A percentile compares a stretch with the other conserved stretches of the same genome.
These are phyloP conservation scores for Trachelus troglodyta DNA, from an alignment of 2,888 invertebrate genomes.

Conservation along the genomic window DNA sequence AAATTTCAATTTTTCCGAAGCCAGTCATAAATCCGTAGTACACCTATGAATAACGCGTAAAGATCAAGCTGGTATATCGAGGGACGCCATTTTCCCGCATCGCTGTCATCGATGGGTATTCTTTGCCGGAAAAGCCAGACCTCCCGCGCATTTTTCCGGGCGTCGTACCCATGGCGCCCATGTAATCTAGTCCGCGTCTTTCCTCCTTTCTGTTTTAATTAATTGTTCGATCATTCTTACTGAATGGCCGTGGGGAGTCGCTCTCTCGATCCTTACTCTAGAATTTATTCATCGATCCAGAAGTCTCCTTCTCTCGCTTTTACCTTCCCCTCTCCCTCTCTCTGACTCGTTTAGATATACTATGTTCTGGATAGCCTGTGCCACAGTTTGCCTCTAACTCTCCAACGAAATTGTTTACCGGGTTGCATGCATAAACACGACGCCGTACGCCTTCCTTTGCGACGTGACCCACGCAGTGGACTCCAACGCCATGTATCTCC, in stretches of 20 bases:
- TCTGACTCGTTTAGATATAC: background rate
- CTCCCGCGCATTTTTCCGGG: slow-evolving; percentile 61
- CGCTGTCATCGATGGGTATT: slow-evolving; percentile 29
- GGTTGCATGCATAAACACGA: slow-evolving; percentile 46
- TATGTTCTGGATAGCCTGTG: background rate
- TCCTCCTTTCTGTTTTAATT: background rate
- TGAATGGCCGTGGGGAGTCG: background rate
- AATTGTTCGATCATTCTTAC: slow-evolving; percentile 3
- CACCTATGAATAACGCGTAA: background rate
- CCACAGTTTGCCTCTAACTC: background rate
- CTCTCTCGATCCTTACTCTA: background rate
- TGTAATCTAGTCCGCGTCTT: slow-evolving; percentile 48
- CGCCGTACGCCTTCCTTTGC: slow-evolving; percentile 30
- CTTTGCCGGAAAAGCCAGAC: slow-evolving; percentile 38
- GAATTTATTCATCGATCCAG: background rate
- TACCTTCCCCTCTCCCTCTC: slow-evolving; percentile 1
- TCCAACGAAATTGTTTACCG: slow-evolving; percentile 49
- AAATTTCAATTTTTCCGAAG: background rate
- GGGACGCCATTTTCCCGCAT: slow-evolving; percentile 46
- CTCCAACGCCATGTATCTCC: slow-evolving; percentile 6
- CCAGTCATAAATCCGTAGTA: background rate
- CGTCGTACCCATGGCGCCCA: slow-evolving; percentile 26
- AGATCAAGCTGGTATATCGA: slow-evolving; percentile 6
- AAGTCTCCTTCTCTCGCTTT: too few relatives aligned
- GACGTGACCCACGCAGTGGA: background rate